phyloP scores from a whole-genome alignment of 2,797 vertebrate species.

The Crocodylus rhombifer region DNA sequence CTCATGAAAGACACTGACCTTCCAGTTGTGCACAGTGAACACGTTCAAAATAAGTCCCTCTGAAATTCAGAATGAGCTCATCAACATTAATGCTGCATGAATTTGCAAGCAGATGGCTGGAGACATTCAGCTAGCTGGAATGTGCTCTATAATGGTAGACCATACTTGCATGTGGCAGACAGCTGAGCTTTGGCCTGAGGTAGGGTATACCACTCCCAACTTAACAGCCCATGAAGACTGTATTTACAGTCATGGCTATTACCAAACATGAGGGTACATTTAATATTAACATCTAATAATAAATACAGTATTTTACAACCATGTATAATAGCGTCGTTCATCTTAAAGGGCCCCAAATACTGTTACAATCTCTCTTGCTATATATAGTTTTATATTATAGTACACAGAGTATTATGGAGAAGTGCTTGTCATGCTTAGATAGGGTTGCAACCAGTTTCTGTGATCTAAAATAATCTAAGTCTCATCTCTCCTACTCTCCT shows the following conservation, averaged over 20 bases:
- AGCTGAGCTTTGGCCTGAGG: not conserved
- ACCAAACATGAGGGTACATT: accelerated
- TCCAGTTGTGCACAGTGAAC: not conserved
- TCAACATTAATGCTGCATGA: accelerated
- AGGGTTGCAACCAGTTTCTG: not conserved
- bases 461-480: not conserved
- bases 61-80: not conserved
- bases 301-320: not conserved
- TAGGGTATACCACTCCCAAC: not conserved
- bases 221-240: accelerated
- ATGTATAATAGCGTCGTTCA: accelerated
- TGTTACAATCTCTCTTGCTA: not conserved
- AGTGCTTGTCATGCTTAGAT: accelerated
- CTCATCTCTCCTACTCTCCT: not conserved
- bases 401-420: not conserved
- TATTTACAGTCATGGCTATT: accelerated
- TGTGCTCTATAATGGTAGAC: not conserved
- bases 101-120: not conserved
- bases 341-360: accelerated
- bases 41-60: not conserved
- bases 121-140: not conserved
- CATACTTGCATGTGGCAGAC: not conserved
- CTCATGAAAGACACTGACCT: not conserved
- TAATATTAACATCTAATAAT: not conserved
- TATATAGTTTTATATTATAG: not conserved